Conservation (phyloP, 37 sponge, comb jelly and placozoan genomes). For the Petrosia ficiformis region DNA sequence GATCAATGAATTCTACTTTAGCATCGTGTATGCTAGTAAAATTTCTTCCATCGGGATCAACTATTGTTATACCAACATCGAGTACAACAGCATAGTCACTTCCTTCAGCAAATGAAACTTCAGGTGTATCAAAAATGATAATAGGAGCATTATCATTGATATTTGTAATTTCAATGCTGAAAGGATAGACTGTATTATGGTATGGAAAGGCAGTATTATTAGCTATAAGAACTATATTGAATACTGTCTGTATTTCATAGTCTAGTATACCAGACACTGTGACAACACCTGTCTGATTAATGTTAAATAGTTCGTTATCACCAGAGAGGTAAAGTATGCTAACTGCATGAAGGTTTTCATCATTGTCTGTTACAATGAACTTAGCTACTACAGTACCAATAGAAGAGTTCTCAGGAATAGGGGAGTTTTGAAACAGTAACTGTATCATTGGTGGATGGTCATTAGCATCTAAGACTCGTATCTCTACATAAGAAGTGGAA, state of each 20-base stretch:
- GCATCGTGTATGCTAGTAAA: conserved; percentile 40
- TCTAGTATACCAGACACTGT: conserved; percentile 43
- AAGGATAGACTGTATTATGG: conserved; percentile 3
- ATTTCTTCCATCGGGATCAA: conserved; percentile 52
- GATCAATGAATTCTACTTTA: conserved; percentile 23
- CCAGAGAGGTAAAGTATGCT: conserved; percentile 19
- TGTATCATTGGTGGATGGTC: conserved; percentile 11
- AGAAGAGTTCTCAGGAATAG: conserved; percentile 29
- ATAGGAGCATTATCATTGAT: conserved; percentile 73
- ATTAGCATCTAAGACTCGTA: conserved; percentile 40
- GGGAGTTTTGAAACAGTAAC: neutral
- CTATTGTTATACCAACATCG: conserved; percentile 33
- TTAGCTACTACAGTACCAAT: conserved; percentile 32
- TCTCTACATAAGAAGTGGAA: conserved; percentile 24
- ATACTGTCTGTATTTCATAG: conserved; percentile 38
- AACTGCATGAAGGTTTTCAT: neutral
- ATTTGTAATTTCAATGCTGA: conserved; percentile 45
- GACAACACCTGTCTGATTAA: conserved; percentile 21
- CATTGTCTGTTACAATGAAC: conserved; percentile 34
- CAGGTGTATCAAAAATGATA: conserved; percentile 23
- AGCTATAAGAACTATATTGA: conserved; percentile 17
- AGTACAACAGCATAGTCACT: conserved; percentile 12
- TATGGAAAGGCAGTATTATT: conserved; percentile 41
- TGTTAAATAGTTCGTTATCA: conserved; percentile 17
- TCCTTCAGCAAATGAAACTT: conserved; percentile 21